phyloP scores from a whole-genome alignment of 2,113 vertebrate genomes.

The Chlorodrepanis virens region DNA sequence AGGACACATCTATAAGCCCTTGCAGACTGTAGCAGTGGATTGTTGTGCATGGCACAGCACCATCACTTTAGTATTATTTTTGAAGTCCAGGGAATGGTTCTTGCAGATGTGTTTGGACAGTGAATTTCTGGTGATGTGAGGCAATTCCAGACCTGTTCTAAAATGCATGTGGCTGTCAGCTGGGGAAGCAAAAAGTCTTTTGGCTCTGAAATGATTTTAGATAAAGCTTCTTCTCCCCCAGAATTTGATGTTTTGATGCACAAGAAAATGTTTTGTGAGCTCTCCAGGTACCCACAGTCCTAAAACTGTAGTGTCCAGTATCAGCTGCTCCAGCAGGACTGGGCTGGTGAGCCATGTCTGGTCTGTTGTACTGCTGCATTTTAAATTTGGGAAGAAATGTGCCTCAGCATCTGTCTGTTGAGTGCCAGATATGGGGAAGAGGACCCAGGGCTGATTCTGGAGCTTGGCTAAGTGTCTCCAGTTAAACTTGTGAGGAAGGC shows the following conservation, averaged over 20 bases:
- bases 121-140: neutral
- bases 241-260: neutral
- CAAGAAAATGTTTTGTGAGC: accelerated
- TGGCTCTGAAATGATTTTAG: neutral
- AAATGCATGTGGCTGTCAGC: neutral
- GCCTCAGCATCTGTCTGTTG: neutral
- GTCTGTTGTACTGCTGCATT: neutral
- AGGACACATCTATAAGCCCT: neutral
- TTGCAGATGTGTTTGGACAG: neutral
- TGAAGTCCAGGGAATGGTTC: neutral
- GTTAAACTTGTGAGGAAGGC: neutral
- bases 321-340: neutral
- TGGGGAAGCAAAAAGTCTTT: neutral
- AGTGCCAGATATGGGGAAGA: accelerated
- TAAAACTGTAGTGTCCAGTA: neutral
- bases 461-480: neutral
- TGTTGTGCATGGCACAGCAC: neutral
- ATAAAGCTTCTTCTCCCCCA: accelerated
- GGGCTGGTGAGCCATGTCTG: neutral
- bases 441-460: neutral
- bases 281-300: neutral
- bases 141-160: neutral
- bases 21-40: neutral
- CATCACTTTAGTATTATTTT: neutral
- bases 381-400: neutral